Evolutionary conservation across 1,140 invertebrate species (phyloP).

Genomic region (Potamilus streckersoni): DNA sequence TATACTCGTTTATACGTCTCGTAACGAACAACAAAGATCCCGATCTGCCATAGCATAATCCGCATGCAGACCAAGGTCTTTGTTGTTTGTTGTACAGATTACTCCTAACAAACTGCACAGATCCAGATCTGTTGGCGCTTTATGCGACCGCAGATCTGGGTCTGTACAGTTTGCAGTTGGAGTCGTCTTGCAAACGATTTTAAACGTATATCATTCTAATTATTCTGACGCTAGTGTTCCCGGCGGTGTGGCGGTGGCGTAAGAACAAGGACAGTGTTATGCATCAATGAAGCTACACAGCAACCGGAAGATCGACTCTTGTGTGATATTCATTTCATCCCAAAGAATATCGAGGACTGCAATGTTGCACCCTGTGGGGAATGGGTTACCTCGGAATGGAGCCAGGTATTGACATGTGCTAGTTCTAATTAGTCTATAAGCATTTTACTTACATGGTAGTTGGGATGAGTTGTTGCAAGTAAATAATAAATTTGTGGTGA

Average conservation of each 20-base stretch:
- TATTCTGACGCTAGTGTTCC: constrained; percentile 60
- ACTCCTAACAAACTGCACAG: too few relatives aligned
- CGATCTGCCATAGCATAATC: too few relatives aligned
- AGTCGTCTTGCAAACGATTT: neutral
- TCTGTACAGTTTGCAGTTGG: neutral
- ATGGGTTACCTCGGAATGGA: constrained; percentile 64
- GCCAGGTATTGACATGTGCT: constrained; percentile 44
- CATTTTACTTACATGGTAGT: neutral
- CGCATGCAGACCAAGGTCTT: too few relatives aligned
- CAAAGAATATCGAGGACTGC: constrained; percentile 56
- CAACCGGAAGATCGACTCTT: constrained; percentile 40
- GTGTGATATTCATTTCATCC: constrained; percentile 57
- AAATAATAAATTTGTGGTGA: neutral
- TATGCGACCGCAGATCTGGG: too few relatives aligned
- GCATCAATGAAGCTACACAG: constrained; percentile 49
- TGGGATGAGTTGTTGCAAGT: neutral
- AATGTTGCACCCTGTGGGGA: constrained; percentile 58
- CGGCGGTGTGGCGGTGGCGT: constrained; percentile 62
- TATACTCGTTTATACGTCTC: too few relatives aligned
- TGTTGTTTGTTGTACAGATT: too few relatives aligned
- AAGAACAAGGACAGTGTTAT: constrained; percentile 57
- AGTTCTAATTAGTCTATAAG: neutral
- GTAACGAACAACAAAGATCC: too few relatives aligned
- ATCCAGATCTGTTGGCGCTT: too few relatives aligned
- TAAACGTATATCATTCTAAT: neutral